Conservation (phyloP, 2,113 vertebrate species). For the Bubo bubo region DNA sequence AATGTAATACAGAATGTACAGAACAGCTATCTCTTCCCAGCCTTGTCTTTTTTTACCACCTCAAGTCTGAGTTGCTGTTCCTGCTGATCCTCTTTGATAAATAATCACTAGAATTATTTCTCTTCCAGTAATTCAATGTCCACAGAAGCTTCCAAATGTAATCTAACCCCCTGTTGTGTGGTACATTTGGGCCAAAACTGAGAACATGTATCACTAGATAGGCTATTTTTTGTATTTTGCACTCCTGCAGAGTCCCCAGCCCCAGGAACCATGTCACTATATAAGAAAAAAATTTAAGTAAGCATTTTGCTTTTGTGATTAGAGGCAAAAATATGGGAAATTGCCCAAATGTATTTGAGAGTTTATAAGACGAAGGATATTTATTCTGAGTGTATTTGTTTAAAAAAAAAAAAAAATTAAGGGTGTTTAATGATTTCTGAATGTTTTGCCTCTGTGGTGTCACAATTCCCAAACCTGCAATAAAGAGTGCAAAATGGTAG, state of each 20-base stretch:
- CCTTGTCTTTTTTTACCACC: background rate
- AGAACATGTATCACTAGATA: background rate
- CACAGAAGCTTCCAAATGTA: background rate
- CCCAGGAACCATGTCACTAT: background rate
- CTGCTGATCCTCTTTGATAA: background rate
- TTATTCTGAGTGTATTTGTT: background rate
- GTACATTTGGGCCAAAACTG: background rate
- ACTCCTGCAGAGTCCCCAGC: rapidly evolving
- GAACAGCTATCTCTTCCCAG: background rate
- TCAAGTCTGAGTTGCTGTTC: background rate
- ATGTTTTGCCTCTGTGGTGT: background rate
- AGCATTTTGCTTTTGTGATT: background rate
- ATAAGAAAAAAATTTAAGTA: background rate
- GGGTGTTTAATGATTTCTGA: background rate
- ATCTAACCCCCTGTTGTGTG: background rate
- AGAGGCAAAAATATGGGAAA: background rate
- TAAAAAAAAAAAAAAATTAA: background rate
- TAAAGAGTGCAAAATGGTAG: background rate
- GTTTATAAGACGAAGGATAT: background rate
- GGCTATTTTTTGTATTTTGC: background rate
- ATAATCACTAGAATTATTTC: background rate
- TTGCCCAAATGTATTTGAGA: background rate
- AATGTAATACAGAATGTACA: background rate
- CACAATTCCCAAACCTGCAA: background rate
- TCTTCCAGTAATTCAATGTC: background rate